phyloP scores from a whole-genome alignment of 2,113 vertebrate species.

The Pontoporia blainvillei region DNA sequence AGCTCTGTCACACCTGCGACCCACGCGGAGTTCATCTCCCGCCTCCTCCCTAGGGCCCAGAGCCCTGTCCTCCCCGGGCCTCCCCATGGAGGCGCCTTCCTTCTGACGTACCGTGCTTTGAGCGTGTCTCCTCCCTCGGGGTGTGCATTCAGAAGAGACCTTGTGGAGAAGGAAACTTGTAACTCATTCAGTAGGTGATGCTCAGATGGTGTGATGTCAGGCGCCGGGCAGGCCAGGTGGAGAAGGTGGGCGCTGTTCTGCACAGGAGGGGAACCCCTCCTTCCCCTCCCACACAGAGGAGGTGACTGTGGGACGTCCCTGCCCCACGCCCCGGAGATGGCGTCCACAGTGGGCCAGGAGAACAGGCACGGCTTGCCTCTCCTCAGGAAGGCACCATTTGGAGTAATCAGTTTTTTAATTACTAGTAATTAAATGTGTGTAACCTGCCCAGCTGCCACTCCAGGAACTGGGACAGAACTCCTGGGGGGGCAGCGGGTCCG shows the following conservation, averaged over 20 bases:
- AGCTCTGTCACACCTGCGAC: background rate
- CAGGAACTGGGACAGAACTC: constrained; percentile 63
- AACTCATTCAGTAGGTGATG: background rate
- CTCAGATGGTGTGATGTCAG: too few relatives aligned
- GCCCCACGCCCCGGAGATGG: background rate
- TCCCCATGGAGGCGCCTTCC: background rate
- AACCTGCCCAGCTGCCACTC: constrained; percentile 59
- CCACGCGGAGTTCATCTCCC: too few relatives aligned
- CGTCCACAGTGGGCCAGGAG: background rate
- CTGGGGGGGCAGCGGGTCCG: background rate
- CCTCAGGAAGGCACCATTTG: constrained; percentile 52
- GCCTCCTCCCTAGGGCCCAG: background rate
- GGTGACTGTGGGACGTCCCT: background rate
- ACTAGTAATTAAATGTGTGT: constrained; percentile 66
- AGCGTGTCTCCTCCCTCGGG: fast-evolving
- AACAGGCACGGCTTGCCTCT: background rate
- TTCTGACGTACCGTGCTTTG: background rate
- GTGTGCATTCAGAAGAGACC: too few relatives aligned
- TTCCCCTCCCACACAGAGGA: background rate
- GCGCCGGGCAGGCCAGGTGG: too few relatives aligned
- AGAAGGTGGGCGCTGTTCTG: background rate
- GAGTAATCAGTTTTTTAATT: constrained; percentile 67
- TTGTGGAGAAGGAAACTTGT: background rate
- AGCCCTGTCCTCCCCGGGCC: background rate
- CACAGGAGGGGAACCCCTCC: background rate